phyloP scores from a whole-genome alignment of 2,113 vertebrate species.

The Chiloscyllium plagiosum region DNA sequence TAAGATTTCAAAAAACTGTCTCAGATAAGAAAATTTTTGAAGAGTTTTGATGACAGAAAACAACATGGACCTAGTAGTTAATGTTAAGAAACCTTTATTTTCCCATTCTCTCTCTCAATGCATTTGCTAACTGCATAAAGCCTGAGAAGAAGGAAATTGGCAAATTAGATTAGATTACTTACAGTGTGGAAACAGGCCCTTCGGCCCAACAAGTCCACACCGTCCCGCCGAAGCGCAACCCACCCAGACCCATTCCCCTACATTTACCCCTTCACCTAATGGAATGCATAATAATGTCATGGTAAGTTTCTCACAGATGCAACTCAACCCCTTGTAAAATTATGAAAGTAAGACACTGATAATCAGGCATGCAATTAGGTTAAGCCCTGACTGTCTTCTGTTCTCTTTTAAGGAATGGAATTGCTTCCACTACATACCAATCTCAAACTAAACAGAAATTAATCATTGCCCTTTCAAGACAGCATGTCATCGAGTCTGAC shows the following conservation, averaged over 20 bases:
- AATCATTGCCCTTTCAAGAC: neutral
- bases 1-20: neutral
- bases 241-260: no score
- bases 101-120: neutral
- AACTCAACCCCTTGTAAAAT: neutral
- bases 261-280: no score
- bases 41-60: neutral
- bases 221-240: no score
- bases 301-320: neutral
- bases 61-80: neutral
- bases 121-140: neutral
- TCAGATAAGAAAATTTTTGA: neutral
- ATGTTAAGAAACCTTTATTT: neutral
- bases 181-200: no score
- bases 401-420: neutral
- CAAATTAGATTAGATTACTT: neutral
- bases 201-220: no score
- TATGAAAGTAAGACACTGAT: neutral
- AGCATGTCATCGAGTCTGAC: neutral
- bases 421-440: neutral
- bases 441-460: neutral
- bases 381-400: neutral
- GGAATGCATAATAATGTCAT: neutral
- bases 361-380: neutral
- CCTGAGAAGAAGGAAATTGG: neutral